These are phyloP conservation scores for Mycetomoellerius zeteki DNA, from an alignment of 1,140 invertebrate genomes.

Conservation along the genomic window DNA sequence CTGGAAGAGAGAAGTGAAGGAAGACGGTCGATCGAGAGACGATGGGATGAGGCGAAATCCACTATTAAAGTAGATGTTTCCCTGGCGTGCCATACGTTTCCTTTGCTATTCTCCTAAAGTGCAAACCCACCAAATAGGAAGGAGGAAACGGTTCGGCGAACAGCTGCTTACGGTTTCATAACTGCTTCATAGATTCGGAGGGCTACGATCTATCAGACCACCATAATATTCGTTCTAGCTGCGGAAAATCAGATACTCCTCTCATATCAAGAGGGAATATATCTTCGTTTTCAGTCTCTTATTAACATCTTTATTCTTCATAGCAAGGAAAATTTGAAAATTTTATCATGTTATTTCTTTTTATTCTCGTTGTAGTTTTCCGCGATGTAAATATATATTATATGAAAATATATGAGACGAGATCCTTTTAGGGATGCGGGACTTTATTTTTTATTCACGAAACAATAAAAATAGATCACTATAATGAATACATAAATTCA, in stretches of 20 bases:
- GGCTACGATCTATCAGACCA: constrained; percentile 45
- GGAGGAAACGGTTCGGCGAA: constrained; percentile 59
- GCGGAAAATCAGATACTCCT: constrained; percentile 38
- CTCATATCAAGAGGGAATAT: neutral
- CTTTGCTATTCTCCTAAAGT: constrained; percentile 71
- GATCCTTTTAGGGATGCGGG: neutral
- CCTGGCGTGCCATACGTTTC: constrained; percentile 78
- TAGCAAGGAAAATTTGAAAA: neutral
- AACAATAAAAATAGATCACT: neutral
- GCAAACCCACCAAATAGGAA: constrained; percentile 63
- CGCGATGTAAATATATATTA: neutral
- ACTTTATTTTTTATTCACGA: neutral
- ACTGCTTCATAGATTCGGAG: constrained; percentile 71
- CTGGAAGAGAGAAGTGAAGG: constrained; percentile 15
- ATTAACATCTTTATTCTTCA: neutral
- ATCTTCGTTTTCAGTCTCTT: neutral
- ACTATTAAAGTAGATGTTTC: constrained; percentile 79
- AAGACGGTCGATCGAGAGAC: constrained; percentile 46
- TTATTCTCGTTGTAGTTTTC: neutral
- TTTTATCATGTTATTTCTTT: neutral
- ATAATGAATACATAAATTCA: neutral
- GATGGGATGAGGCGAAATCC: constrained; percentile 67
- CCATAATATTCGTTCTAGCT: constrained; percentile 49
- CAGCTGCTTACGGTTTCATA: constrained; percentile 72
- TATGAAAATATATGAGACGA: neutral